phyloP scores from a whole-genome alignment of 2,797 vertebrate species.

The Poeciliopsis gracilis region DNA sequence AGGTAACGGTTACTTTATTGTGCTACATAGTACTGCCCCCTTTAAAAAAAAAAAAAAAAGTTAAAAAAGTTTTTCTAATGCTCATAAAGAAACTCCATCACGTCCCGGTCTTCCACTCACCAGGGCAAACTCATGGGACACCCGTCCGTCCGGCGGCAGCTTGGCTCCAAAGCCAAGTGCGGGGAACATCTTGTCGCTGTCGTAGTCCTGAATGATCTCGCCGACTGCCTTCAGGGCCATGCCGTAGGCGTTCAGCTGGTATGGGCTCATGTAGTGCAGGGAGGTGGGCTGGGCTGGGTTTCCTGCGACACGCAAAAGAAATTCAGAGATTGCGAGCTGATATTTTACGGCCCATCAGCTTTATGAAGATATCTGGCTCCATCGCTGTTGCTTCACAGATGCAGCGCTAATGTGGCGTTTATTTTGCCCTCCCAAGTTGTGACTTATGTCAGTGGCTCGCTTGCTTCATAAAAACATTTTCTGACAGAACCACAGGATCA shows the following conservation, averaged over 20 bases:
- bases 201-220: constrained; percentile 98
- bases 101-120: constrained; percentile 72
- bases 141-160: constrained; percentile 93
- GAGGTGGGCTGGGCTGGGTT: constrained; percentile 97
- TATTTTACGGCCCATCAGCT: not conserved
- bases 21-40: no score
- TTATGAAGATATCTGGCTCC: not conserved
- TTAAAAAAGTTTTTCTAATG: not conserved
- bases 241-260: constrained; percentile 94
- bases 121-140: constrained; percentile 98
- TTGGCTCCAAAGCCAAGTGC: constrained; percentile 97
- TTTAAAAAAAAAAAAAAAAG: not conserved
- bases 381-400: not conserved
- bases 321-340: not conserved
- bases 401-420: not conserved
- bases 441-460: not conserved
- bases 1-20: no score
- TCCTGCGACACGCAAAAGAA: constrained; percentile 75
- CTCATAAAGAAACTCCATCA: not conserved
- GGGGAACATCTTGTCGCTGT: constrained; percentile 99
- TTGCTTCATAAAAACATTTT: constrained; percentile 34
- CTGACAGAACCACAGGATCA: constrained; percentile 23
- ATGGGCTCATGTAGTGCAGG: constrained; percentile 97
- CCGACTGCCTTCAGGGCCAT: constrained; percentile 97
- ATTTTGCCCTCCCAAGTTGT: not conserved